Conservation (phyloP, 2,113 vertebrate species). For the Prionailurus bengalensis region DNA sequence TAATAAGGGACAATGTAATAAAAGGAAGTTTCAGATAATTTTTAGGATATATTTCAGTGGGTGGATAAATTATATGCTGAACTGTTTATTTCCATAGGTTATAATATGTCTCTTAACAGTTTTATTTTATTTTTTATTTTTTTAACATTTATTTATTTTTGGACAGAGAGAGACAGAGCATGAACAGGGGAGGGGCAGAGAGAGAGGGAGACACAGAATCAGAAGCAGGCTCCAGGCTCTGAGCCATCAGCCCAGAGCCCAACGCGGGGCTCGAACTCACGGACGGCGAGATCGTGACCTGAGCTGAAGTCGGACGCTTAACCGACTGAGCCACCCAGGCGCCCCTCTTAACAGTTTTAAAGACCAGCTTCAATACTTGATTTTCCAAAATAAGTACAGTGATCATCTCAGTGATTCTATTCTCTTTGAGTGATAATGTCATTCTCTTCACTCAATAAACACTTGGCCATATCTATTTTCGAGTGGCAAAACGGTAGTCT, state of each 20-base stretch:
- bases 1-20: neutral
- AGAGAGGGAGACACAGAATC: too few relatives aligned
- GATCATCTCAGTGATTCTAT: neutral
- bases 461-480: neutral
- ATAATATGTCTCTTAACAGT: neutral
- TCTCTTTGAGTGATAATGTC: neutral
- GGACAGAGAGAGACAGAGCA: too few relatives aligned
- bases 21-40: neutral
- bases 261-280: too few relatives aligned
- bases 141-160: too few relatives aligned
- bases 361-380: neutral
- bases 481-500: neutral
- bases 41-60: neutral
- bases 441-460: neutral
- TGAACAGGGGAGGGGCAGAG: too few relatives aligned
- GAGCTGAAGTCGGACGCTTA: too few relatives aligned
- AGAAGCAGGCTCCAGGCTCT: too few relatives aligned
- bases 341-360: neutral
- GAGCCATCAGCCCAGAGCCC: too few relatives aligned
- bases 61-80: slow-evolving; percentile 7
- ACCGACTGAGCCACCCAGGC: too few relatives aligned
- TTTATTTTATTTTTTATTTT: too few relatives aligned
- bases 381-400: neutral
- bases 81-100: neutral
- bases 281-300: too few relatives aligned